A percentile compares a stretch with the other conserved stretches of the same genome.
These are phyloP conservation scores for Belonocnema kinseyi DNA, from an alignment of 1,140 invertebrate genomes.

Conservation along the genomic window DNA sequence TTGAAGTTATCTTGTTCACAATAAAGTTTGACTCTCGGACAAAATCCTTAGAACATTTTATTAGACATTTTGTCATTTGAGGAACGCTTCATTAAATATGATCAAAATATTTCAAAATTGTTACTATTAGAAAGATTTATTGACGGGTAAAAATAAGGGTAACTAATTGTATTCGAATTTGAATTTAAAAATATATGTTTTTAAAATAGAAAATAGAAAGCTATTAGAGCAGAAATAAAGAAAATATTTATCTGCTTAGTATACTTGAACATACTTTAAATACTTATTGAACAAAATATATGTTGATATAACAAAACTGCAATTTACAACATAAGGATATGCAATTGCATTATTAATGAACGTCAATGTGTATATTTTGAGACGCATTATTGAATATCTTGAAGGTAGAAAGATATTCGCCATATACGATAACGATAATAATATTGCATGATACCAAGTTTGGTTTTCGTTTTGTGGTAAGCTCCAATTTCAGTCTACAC, in stretches of 20 bases:
- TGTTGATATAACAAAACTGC: not conserved
- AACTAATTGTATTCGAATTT: not conserved
- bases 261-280: no score
- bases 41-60: no score
- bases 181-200: not conserved
- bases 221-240: no score
- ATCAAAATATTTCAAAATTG: no score
- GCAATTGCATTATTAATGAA: not conserved
- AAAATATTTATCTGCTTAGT: no score
- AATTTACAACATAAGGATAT: not conserved
- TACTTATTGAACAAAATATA: no score
- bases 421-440: not conserved
- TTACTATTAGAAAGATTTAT: not conserved
- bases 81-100: no score
- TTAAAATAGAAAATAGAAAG: no score
- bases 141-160: not conserved
- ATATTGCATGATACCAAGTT: constrained; percentile 13
- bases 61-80: no score
- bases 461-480: not conserved
- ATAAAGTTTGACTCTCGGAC: no score
- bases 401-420: constrained; percentile 15
- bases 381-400: constrained; percentile 6
- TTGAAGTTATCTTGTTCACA: no score
- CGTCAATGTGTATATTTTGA: constrained; percentile 2
- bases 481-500: not conserved